Base-by-base conservation (phyloP, 2,888 invertebrate species). In the Harpalus rufipes region DNA sequence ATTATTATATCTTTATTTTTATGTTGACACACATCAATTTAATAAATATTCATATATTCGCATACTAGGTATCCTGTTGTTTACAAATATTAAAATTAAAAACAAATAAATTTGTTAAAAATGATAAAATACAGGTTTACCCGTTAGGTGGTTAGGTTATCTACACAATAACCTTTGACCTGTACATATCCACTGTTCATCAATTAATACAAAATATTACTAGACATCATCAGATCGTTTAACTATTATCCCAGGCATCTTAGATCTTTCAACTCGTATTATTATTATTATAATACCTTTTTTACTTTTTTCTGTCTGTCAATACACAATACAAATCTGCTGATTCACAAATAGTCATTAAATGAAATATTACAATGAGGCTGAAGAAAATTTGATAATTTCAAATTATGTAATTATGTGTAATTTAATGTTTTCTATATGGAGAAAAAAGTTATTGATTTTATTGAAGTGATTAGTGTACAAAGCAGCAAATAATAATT, bases 371-470 rank as follows among this genome's bases (percentile, higher is more conserved):
- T 51, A 18, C 51, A 76, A 76, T 41, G 51, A 76, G 25, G 51
- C 18, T 7, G 21, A 32, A 21, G 25, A 3, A 78, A 78, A 58
- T 78, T 78, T 78, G 56, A 58, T 78, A 78, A 56, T 58, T 74
- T 78, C 56, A 78, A 78, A 78, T 78, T 58, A 25, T 56, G 58
- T 78, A 78, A 78, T 78, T 25, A 78, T 78, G 12, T 56, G 25
- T 78, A 78, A 78, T 78, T 78, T 78, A n/a, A 78, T 78, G 56
- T 78, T 78, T 32, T 32, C 1, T 21, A 58, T 76, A 76, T 72
- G 56, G n/a, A 12, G 7, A 32, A 58, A 78, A 78, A 58, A 58
- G 10, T 32, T 74, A 74, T 74, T 74, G 72, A 74, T 74, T 74
- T 74, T 18, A 39, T 74, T 74, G 18, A 68, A 14, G n/a, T 32